Conservation (phyloP, 2,113 vertebrate genomes). For the Gadus macrocephalus region DNA sequence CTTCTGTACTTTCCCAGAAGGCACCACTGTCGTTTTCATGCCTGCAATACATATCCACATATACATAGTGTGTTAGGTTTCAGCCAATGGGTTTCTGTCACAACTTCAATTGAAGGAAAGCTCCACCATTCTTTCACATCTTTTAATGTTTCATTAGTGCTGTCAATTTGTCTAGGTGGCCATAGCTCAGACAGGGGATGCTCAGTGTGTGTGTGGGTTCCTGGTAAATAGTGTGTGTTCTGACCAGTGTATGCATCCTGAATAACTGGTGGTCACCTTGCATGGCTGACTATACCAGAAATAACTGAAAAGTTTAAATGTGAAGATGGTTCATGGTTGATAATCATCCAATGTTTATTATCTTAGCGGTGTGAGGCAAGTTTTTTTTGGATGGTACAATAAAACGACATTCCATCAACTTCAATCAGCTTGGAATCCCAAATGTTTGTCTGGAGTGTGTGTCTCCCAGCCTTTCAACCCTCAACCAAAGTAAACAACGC, state of each 20-base stretch:
- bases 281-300: too few relatives aligned
- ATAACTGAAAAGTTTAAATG: constrained; percentile 8
- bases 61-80: neutral
- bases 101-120: too few relatives aligned
- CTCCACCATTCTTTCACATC: too few relatives aligned
- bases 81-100: neutral
- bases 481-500: constrained; percentile 8
- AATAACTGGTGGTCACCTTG: too few relatives aligned
- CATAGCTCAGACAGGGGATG: neutral
- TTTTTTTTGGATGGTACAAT: too few relatives aligned
- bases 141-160: too few relatives aligned
- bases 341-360: too few relatives aligned
- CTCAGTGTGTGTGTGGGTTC: too few relatives aligned
- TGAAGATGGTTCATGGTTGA: constrained; percentile 18
- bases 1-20: constrained; percentile 68
- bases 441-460: constrained; percentile 13
- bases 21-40: constrained; percentile 58
- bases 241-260: too few relatives aligned
- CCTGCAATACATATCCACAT: constrained; percentile 70
- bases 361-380: too few relatives aligned
- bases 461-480: neutral
- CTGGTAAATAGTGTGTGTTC: too few relatives aligned
- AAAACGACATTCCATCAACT: neutral
- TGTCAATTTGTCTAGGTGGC: too few relatives aligned
- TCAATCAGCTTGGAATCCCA: constrained; percentile 10